A percentile compares a stretch with the other conserved stretches of the same genome.
Conservation (phyloP, 2,797 vertebrate species). For the Chlorospingus flavigularis region DNA sequence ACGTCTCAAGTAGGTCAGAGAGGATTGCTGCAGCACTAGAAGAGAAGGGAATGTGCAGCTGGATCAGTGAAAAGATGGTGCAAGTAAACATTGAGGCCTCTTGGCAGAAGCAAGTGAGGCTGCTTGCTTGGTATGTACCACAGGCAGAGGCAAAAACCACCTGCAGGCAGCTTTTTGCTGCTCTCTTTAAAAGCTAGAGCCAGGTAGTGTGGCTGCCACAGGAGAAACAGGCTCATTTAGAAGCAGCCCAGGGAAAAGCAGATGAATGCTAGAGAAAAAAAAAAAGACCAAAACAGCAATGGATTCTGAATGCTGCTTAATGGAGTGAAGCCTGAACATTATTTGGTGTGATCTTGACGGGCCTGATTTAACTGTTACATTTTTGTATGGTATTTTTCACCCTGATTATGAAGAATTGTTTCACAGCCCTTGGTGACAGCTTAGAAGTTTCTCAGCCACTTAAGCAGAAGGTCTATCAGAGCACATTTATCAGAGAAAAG, state of each 20-base stretch:
- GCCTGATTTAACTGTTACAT: background rate
- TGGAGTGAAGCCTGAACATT: background rate
- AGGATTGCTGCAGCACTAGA: background rate
- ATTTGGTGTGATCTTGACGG: background rate
- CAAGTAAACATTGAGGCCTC: background rate
- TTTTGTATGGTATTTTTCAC: conserved; percentile 5
- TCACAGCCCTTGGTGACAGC: background rate
- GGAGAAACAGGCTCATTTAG: background rate
- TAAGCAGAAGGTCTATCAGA: background rate
- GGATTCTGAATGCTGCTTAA: conserved; percentile 2
- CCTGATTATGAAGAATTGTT: background rate
- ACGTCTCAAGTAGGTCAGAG: conserved; percentile 9
- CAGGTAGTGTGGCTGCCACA: background rate
- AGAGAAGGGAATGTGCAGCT: background rate
- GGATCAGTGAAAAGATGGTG: background rate
- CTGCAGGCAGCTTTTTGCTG: background rate
- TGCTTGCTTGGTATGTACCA: background rate
- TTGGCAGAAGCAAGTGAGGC: background rate
- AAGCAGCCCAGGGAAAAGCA: background rate
- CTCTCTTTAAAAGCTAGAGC: background rate
- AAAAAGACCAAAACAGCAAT: background rate
- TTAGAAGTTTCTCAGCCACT: background rate
- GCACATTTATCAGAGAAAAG: background rate
- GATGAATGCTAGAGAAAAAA: background rate
- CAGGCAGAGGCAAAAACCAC: background rate